Conservation (phyloP, 2,113 vertebrate species). For the Ondatra zibethicus region DNA sequence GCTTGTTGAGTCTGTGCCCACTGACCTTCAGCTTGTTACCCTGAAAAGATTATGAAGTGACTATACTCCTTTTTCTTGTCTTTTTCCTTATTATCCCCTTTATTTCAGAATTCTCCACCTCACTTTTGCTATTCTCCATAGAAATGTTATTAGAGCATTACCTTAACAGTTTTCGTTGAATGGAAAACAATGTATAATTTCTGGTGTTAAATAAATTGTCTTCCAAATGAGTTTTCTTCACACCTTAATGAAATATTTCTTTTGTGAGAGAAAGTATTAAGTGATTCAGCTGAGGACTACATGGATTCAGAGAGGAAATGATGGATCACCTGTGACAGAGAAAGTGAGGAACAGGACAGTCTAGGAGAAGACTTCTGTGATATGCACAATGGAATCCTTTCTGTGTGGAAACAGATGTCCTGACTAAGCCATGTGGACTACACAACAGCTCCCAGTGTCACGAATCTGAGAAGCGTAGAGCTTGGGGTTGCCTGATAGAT, state of each 20-base stretch:
- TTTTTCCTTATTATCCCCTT: not conserved
- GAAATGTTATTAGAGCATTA: not conserved
- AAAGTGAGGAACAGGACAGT: not conserved
- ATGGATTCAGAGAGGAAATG: not conserved
- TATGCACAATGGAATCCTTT: not conserved
- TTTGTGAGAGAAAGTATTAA: not conserved
- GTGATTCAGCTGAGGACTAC: not conserved
- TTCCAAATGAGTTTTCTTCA: not conserved
- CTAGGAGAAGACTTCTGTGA: not conserved
- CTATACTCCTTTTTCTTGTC: not conserved
- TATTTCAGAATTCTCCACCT: not conserved
- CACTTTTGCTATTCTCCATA: not conserved
- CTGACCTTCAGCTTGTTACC: not conserved
- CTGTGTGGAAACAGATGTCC: not conserved
- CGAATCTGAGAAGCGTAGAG: not conserved
- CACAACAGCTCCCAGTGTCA: not conserved
- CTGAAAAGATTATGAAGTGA: not conserved
- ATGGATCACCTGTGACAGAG: not conserved
- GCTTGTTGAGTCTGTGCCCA: too few species aligned
- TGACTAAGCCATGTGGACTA: not conserved
- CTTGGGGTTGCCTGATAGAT: too few species aligned
- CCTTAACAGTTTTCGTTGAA: not conserved
- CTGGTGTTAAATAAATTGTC: not conserved
- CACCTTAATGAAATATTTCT: not conserved
- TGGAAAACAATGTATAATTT: not conserved